These are phyloP conservation scores for Podocnemis expansa DNA, from an alignment of 2,113 vertebrate genomes.

Conservation along the genomic window DNA sequence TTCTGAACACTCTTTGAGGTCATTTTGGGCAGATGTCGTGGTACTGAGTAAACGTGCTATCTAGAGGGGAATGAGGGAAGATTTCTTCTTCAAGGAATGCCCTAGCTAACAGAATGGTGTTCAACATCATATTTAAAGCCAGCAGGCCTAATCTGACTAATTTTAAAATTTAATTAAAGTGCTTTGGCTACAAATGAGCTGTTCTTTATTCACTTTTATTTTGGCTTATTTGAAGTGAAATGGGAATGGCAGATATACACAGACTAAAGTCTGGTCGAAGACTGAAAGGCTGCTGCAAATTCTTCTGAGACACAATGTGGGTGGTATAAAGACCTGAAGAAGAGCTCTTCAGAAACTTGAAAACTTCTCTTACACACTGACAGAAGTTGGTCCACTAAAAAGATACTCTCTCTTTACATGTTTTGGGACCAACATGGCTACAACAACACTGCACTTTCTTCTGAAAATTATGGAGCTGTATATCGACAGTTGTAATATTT, in stretches of 20 bases:
- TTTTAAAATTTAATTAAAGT: background rate
- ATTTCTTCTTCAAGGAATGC: background rate
- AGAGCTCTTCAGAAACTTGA: background rate
- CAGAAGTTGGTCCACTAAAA: background rate
- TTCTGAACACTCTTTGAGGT: background rate
- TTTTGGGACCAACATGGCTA: background rate
- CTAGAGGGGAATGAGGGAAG: background rate
- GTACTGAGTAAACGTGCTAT: background rate
- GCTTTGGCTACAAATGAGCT: background rate
- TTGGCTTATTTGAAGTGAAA: background rate
- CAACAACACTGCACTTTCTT: background rate
- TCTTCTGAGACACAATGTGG: background rate
- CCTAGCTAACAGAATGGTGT: background rate
- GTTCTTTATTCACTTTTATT: background rate
- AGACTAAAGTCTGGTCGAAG: background rate
- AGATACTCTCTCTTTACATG: background rate
- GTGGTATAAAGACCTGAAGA: background rate
- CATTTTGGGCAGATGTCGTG: background rate
- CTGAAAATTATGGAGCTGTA: background rate
- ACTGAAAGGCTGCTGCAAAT: fast-evolving
- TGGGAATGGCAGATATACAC: background rate
- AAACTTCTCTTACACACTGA: background rate
- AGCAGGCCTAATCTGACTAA: background rate
- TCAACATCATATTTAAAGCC: background rate
- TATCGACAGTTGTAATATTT: slow-evolving; percentile 16